These are phyloP conservation scores for Sialis lutaria DNA, from an alignment of 2,888 invertebrate species.

Conservation along the genomic window DNA sequence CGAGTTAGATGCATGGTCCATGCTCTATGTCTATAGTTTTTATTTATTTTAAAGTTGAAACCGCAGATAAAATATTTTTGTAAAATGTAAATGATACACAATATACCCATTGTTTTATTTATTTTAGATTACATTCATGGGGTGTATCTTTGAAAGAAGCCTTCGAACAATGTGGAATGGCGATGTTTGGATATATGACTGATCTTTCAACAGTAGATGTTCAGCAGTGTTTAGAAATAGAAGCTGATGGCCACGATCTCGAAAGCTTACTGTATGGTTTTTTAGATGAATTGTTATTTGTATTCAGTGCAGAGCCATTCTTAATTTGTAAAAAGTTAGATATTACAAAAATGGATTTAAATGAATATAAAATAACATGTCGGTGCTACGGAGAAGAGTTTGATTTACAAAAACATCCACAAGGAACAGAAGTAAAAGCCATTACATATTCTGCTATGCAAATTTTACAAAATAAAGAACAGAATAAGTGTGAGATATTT, in stretches of 20 bases:
- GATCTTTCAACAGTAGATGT: conserved; percentile 73
- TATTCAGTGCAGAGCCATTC: conserved; percentile 84
- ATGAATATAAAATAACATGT: conserved; percentile 65
- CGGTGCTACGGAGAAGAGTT: conserved; percentile 89
- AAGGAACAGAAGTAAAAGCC: conserved; percentile 96
- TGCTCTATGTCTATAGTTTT: no score
- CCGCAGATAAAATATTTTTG: neutral
- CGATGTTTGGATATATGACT: conserved; percentile 98
- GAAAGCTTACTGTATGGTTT: conserved; percentile 79
- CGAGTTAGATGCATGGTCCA: no score
- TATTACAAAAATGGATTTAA: conserved; percentile 69
- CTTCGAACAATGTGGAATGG: conserved; percentile 86
- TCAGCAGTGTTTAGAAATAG: conserved; percentile 57
- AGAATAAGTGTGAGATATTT: conserved; percentile 70
- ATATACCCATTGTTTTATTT: no score
- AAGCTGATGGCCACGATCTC: conserved; percentile 79
- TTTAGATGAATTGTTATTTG: conserved; percentile 81
- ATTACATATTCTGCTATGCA: conserved; percentile 99
- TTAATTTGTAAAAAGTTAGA: conserved; percentile 74
- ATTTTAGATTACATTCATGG: conserved; percentile 72
- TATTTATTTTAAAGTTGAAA: no score
- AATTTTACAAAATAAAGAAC: conserved; percentile 52
- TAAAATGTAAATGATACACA: neutral
- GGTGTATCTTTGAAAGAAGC: conserved; percentile 73
- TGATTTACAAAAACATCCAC: conserved; percentile 81